These are phyloP conservation scores for Pristionchus fissidentatus DNA, from an alignment of 2,888 invertebrate genomes.

Conservation along the genomic window DNA sequence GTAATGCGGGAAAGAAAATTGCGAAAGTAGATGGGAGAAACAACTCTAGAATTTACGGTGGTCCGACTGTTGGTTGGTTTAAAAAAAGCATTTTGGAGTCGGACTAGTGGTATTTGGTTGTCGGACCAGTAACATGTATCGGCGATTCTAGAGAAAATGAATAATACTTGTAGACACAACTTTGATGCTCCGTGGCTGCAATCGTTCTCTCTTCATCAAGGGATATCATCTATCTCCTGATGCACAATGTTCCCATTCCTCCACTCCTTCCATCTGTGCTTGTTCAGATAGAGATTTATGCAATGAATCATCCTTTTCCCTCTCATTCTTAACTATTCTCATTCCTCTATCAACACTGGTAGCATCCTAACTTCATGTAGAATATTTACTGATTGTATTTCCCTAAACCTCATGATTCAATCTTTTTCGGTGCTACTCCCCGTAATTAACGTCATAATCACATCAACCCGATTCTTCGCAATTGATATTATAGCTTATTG, in stretches of 20 bases:
- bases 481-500: no score
- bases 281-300: conserved; percentile 36
- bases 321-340: background rate
- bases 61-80: no score
- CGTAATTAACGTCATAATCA: no score
- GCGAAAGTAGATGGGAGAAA: no score
- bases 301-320: background rate
- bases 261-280: conserved; percentile 36
- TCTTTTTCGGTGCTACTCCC: conserved; percentile 16
- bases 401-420: background rate
- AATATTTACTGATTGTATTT: background rate
- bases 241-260: background rate
- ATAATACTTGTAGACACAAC: background rate
- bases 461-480: no score
- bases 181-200: conserved; percentile 37
- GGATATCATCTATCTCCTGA: conserved; percentile 16
- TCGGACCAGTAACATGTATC: no score
- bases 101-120: no score
- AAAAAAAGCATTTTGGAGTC: no score
- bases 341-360: background rate
- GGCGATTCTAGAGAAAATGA: no score
- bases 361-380: background rate
- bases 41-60: no score
- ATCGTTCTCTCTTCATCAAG: conserved; percentile 14
- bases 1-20: no score